These are phyloP conservation scores for Agrochola litura DNA, from an alignment of 2,888 invertebrate genomes.

Conservation along the genomic window DNA sequence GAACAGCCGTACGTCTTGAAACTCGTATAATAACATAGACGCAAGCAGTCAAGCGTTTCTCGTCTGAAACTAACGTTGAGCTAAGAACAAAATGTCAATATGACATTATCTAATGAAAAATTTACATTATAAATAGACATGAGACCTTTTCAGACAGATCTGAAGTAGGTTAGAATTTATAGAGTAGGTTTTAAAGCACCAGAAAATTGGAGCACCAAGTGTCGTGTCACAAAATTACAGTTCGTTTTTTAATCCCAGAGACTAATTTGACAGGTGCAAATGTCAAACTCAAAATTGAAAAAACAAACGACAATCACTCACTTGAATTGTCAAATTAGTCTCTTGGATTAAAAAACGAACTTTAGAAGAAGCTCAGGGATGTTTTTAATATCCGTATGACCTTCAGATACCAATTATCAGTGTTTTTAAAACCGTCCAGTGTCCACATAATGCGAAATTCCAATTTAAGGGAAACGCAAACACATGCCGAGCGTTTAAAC, in stretches of 20 bases:
- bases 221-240: not conserved
- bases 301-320: no score
- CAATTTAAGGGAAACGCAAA: not conserved
- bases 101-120: constrained; percentile 20
- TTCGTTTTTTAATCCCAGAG: no score
- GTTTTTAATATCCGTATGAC: not conserved
- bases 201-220: not conserved
- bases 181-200: no score
- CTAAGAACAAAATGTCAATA: constrained; percentile 25
- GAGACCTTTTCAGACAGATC: not conserved
- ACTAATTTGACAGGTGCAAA: no score
- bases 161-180: not conserved
- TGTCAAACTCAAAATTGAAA: no score
- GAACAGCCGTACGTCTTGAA: constrained; percentile 51
- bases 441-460: not conserved
- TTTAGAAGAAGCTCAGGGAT: not conserved
- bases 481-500: not conserved
- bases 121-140: not conserved
- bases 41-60: constrained; percentile 45
- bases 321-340: no score
- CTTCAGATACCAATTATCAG: not conserved
- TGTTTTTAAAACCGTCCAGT: not conserved
- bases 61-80: constrained; percentile 34
- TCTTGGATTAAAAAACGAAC: no score
- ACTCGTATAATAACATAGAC: constrained; percentile 59